These are phyloP conservation scores for Spheniscus humboldti DNA, from an alignment of 2,797 vertebrate genomes.

Conservation along the genomic window DNA sequence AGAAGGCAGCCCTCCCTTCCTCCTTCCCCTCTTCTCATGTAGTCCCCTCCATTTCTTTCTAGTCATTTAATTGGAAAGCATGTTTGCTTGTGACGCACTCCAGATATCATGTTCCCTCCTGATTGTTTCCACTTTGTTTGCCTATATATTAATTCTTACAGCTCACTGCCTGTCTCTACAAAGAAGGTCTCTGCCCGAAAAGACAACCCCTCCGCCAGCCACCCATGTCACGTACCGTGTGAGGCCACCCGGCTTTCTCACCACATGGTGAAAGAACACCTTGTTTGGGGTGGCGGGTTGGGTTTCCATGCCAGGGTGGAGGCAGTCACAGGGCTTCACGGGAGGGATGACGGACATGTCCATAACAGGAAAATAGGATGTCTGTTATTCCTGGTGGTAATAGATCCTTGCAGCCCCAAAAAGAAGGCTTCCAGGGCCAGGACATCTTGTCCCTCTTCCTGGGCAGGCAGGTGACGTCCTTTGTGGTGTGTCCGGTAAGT, in stretches of 20 bases:
- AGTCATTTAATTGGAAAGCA: conserved; percentile 18
- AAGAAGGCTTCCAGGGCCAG: background rate
- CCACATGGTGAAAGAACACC: conserved; percentile 24
- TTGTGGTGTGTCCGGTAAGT: background rate
- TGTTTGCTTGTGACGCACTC: conserved; percentile 51
- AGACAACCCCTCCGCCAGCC: background rate
- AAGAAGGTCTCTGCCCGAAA: background rate
- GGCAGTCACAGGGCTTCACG: background rate
- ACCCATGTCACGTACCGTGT: background rate
- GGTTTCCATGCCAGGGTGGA: background rate
- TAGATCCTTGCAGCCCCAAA: background rate
- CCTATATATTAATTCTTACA: conserved; percentile 38
- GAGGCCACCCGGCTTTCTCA: background rate
- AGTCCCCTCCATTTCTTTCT: background rate
- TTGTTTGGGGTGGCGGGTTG: background rate
- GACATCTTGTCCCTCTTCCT: background rate
- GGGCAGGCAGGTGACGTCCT: background rate
- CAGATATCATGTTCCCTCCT: conserved; percentile 41
- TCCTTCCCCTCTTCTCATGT: background rate
- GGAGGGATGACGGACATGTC: background rate
- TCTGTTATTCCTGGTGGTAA: background rate
- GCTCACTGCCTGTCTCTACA: conserved; percentile 23
- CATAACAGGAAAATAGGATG: background rate
- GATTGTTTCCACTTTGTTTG: conserved; percentile 46
- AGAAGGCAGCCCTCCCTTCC: background rate